Conservation (phyloP, 2,113 vertebrate species). For the Procavia capensis region DNA sequence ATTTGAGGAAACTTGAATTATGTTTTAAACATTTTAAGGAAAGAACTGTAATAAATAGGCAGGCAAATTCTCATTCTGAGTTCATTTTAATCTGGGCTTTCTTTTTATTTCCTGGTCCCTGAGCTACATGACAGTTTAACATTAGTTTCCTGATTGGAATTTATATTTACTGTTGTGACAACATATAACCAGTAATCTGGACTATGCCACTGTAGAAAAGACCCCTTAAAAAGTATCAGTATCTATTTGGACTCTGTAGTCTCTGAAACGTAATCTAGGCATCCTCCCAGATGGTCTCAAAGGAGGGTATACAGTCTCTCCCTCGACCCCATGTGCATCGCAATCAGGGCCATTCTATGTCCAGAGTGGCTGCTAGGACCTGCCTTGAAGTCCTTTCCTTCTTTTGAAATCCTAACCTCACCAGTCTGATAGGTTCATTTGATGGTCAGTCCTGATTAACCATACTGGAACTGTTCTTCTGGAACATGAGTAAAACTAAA, state of each 20-base stretch:
- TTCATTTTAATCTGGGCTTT: conserved; percentile 44
- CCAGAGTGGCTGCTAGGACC: conserved; percentile 79
- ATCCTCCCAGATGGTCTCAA: conserved; percentile 73
- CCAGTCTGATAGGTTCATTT: conserved; percentile 84
- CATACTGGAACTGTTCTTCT: conserved; percentile 83
- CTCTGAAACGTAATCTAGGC: conserved; percentile 81
- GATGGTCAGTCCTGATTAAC: conserved; percentile 81
- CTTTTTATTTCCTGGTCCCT: conserved; percentile 23
- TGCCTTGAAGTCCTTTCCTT: conserved; percentile 82
- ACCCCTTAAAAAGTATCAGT: conserved; percentile 39
- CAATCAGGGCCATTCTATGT: conserved; percentile 84
- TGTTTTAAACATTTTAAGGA: conserved; percentile 17
- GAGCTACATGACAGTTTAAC: conserved; percentile 41
- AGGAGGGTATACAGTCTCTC: conserved; percentile 87
- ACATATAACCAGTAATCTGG: not conserved
- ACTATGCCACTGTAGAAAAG: conserved; percentile 44
- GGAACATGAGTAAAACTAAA: conserved; percentile 76
- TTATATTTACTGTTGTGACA: conserved; percentile 60
- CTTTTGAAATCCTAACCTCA: conserved; percentile 78
- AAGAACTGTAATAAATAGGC: not conserved
- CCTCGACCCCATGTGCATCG: conserved; percentile 86
- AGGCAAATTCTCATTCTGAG: not conserved
- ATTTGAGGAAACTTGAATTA: not conserved
- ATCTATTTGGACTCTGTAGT: conserved; percentile 45
- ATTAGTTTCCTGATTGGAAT: conserved; percentile 69